Base-by-base conservation (phyloP, 2,888 invertebrate species). In the Dascillus cervinus region DNA sequence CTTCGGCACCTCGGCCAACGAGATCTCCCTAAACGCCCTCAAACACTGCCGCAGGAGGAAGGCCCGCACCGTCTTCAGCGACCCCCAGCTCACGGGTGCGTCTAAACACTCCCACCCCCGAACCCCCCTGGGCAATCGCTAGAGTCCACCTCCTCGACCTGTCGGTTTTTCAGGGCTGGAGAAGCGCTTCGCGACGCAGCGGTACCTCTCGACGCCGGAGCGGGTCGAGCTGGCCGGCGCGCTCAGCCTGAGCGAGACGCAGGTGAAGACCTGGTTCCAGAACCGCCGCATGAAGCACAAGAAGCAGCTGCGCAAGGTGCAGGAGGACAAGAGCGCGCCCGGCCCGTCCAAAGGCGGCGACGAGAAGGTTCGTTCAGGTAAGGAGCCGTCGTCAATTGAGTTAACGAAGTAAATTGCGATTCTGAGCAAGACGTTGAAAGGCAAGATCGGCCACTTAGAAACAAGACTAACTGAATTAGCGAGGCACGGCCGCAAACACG, bases 201-300 rank as follows among this genome's bases (percentile, higher is more conserved):
- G 94, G 34, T 95, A 96, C 67, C 75, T 96, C 2, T 94, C 92
- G 10, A 96, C 96, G 0, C 96, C 96, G 0, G 96, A 96, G 63
- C 71, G 96, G 3, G 92, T 96, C 6, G 96, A 96, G 62, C 69
- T 96, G 34, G 96, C 96, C 0, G 83, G 86, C 1, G 90, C 91
- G 0, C 73, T 96, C 26, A 91, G 85, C 60, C 73, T 96, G 10
- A 94, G 94, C 8, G 96, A 96, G 69, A 96, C 96, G 0, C 82
- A 95, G 42, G 65, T 95, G 43, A 95, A 95, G 71, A 96, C 95
- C 38, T 95, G 95, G 95, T 95, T 96, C 67, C 95, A 96, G 69
- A 96, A 96, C 67, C 70, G 95, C 13, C 71, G 96, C 49, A 96
- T 96, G 96, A 92, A 92, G 60, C 90, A 92, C 63, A 92, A 92